These are phyloP conservation scores for Temnopleurus reevesii DNA, from an alignment of 53 echinoderm and acorn worm genomes.

Conservation along the genomic window DNA sequence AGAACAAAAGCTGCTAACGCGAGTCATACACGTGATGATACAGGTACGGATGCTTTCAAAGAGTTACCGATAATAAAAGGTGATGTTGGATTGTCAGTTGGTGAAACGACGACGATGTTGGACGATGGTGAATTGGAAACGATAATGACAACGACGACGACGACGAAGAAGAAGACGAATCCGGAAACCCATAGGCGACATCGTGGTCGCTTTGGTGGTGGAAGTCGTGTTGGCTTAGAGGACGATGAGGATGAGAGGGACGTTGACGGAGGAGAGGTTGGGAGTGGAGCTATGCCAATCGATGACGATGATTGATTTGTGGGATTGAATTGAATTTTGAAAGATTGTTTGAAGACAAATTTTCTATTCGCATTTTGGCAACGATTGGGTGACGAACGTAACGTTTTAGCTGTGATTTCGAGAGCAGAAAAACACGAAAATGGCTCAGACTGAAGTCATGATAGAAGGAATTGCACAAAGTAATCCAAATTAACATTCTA, in stretches of 20 bases:
- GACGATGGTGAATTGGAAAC: background rate
- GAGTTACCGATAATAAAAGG: background rate
- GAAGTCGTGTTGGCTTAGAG: constrained; percentile 22
- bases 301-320: background rate
- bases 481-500: too few species aligned
- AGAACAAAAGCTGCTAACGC: background rate
- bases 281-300: constrained; percentile 4
- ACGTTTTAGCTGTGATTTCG: too few species aligned
- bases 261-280: background rate
- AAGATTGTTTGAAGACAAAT: too few species aligned
- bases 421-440: too few species aligned
- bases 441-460: too few species aligned
- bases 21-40: background rate
- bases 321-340: background rate
- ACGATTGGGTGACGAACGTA: too few species aligned
- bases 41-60: background rate
- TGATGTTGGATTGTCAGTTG: background rate
- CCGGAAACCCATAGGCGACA: background rate
- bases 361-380: too few species aligned
- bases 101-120: background rate
- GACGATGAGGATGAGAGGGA: constrained; percentile 35
- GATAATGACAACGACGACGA: background rate
- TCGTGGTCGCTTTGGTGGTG: constrained; percentile 5
- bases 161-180: background rate
- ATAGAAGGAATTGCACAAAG: too few species aligned